These are phyloP conservation scores for Brachionus plicatilis DNA, from an alignment of 1,140 invertebrate genomes.

Conservation along the genomic window DNA sequence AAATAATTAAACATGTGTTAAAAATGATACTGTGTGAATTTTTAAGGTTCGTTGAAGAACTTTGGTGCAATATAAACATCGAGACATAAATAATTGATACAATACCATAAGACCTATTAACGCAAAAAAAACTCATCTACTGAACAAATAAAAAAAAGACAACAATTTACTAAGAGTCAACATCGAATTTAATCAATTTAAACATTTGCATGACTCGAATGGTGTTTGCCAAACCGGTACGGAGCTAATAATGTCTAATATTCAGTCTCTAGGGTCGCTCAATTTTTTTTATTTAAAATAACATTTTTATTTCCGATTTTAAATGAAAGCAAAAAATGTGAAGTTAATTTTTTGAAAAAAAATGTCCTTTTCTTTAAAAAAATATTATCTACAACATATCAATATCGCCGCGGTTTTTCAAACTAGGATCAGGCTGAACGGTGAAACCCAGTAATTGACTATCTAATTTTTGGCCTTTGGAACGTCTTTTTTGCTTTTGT, in stretches of 20 bases:
- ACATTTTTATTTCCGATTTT: neutral
- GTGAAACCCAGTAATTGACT: slow-evolving; percentile 32
- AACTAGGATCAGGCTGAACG: slow-evolving; percentile 38
- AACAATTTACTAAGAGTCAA: neutral
- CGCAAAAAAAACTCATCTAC: neutral
- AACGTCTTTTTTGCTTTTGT: slow-evolving; percentile 39
- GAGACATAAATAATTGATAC: neutral
- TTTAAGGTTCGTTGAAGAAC: neutral
- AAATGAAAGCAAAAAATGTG: neutral
- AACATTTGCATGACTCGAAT: neutral
- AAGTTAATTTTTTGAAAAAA: neutral
- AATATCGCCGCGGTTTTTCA: slow-evolving; percentile 39
- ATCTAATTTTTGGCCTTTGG: slow-evolving; percentile 37
- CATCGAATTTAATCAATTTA: neutral
- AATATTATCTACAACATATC: slow-evolving; percentile 29
- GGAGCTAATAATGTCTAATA: neutral
- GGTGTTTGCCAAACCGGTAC: neutral
- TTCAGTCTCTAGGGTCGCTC: neutral
- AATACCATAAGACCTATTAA: neutral
- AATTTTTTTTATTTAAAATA: neutral
- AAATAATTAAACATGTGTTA: neutral
- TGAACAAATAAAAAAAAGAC: neutral
- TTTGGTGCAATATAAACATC: neutral
- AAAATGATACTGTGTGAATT: neutral
- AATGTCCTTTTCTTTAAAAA: neutral